Base-by-base conservation (phyloP, 2,113 vertebrate species). In the Meriones unguiculatus region DNA sequence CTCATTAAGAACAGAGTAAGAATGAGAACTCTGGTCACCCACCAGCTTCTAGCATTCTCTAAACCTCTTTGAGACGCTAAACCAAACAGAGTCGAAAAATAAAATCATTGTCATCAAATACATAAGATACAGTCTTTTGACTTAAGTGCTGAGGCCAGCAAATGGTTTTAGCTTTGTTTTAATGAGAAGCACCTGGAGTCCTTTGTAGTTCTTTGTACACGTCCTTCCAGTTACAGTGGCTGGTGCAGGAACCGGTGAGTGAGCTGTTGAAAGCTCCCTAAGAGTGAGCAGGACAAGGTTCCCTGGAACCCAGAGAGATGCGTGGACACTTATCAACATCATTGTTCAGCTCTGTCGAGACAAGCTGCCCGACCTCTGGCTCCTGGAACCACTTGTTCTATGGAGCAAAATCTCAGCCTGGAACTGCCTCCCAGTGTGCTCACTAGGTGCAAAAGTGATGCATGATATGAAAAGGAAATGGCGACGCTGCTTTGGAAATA, bases 1-100 rank as follows among this genome's bases (percentile, higher is more conserved):
- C 92, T 94, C 86, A 96, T 96, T 94, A 95, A 96, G 38, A 62
- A 80, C 2, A 2, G 70, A 94, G 72, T 65, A 64, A 94, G 73
- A 90, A 90, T n/a, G 81, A 86, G 90, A 76, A 93, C 30, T 1
- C 87, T 80, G 87, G 69, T 91, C 73, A 76, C 69, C 92, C 52
- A 94, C 87, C 93, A 80, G 57, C n/a, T 96, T 91, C 80, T 54
- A 73, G 90, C 59, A 77, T 65, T 93, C 65, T 93, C 93, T 88
- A 93, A 96, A 94, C 65, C 46, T 95, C 95, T 94, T 72, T 5
- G 30, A 90, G 46, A 81, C 69, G 70, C 70, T 57, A 54, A 93
- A 30, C 84, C 88, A 84, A 95, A 87, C 11, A n/a, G 52, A 95
- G 87, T 32, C 46, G 28, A 78, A 76, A 89, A 91, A 95, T 65